Percentiles rank a stretch among this genome's conserved stretches.
phyloP scores from a whole-genome alignment of 1,140 invertebrate species.

The Onthophagus taurus region DNA sequence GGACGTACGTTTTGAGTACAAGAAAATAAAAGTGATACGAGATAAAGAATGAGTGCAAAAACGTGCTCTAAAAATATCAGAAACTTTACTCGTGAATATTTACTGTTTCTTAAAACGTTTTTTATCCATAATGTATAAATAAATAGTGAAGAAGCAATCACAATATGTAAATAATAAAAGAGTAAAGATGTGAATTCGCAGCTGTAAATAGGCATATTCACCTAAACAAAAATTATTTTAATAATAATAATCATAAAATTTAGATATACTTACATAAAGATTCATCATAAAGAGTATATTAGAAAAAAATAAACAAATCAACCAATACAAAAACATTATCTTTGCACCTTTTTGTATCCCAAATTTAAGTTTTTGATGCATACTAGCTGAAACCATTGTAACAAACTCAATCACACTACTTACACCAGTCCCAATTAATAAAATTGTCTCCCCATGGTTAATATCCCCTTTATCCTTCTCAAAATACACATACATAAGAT shows the following conservation, averaged over 20 bases:
- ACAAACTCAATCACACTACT: conserved; percentile 35
- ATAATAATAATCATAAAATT: background rate
- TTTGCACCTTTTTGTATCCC: conserved; percentile 29
- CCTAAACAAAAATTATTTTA: conserved; percentile 37
- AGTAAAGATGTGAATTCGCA: conserved; percentile 54
- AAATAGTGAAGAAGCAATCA: conserved; percentile 56
- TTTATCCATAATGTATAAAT: no score
- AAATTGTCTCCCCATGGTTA: conserved; percentile 35
- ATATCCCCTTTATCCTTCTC: conserved; percentile 35
- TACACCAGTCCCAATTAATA: conserved; percentile 34
- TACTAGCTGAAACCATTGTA: conserved; percentile 33
- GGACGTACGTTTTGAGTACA: no score
- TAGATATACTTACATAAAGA: conserved; percentile 39
- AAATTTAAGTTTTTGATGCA: conserved; percentile 32
- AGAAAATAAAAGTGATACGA: no score
- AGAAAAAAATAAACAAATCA: conserved; percentile 32
- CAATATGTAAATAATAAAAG: conserved; percentile 57
- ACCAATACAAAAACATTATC: conserved; percentile 34
- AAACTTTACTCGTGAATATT: no score
- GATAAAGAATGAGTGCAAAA: no score
- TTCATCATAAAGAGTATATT: conserved; percentile 43
- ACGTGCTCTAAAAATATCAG: no score
- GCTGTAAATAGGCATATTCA: conserved; percentile 45
- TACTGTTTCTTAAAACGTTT: no score
- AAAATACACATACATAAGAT: conserved; percentile 49